phyloP scores from a whole-genome alignment of 2,113 vertebrate genomes.

The Phalacrocorax carbo region DNA sequence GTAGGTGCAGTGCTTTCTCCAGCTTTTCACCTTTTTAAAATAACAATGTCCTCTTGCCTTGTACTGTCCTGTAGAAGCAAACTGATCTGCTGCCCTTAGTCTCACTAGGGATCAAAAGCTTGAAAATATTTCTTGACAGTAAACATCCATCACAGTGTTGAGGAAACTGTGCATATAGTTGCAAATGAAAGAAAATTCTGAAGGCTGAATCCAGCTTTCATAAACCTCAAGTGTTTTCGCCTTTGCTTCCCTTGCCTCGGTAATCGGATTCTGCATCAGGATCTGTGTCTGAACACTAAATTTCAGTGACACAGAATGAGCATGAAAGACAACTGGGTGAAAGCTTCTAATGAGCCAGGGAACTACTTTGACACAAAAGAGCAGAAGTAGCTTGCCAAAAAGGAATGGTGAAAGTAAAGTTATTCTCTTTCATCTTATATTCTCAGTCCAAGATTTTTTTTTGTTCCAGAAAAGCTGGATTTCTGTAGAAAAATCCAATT shows the following conservation, averaged over 20 bases:
- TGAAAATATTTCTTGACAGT: neutral
- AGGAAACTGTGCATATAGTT: neutral
- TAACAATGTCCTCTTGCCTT: neutral
- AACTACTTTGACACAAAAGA: neutral
- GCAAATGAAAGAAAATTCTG: neutral
- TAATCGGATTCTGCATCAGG: neutral
- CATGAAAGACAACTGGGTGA: neutral
- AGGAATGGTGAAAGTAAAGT: neutral
- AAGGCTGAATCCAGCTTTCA: neutral
- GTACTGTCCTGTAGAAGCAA: neutral
- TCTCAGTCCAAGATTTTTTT: neutral
- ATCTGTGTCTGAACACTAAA: neutral
- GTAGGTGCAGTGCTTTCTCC: neutral
- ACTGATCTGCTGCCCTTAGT: neutral
- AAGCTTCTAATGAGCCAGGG: neutral
- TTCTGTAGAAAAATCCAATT: slow-evolving; percentile 16
- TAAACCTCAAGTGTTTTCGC: neutral
- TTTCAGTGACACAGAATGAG: neutral
- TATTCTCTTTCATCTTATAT: neutral
- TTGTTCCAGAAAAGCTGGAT: neutral
- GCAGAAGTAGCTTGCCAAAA: neutral
- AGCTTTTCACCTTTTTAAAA: neutral
- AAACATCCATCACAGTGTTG: neutral
- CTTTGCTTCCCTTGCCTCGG: neutral
- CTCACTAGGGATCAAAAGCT: neutral